Percentiles rank a stretch among this genome's conserved stretches.
phyloP scores from a whole-genome alignment of 2,113 vertebrate species.

The Pantherophis guttatus region DNA sequence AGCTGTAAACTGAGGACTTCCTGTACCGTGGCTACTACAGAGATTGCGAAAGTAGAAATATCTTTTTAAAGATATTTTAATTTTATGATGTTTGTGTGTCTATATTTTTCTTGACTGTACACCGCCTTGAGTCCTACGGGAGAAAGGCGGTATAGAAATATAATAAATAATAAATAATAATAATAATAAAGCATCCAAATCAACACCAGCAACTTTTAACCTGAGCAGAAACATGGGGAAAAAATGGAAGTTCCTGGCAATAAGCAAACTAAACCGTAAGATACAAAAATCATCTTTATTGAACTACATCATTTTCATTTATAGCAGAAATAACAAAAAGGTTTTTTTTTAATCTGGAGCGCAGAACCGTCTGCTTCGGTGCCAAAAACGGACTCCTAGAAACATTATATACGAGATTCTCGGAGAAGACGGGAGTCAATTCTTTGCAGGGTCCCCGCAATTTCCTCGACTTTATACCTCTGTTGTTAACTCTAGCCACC shows the following conservation, averaged over 20 bases:
- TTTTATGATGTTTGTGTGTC: too few relatives aligned
- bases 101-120: too few relatives aligned
- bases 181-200: too few relatives aligned
- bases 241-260: slow-evolving; percentile 6
- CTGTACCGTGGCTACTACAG: neutral
- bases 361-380: slow-evolving; percentile 26
- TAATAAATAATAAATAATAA: too few relatives aligned
- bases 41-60: neutral
- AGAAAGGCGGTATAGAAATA: too few relatives aligned
- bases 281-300: slow-evolving; percentile 77
- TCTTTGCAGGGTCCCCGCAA: slow-evolving; percentile 23
- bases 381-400: neutral
- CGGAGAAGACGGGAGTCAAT: slow-evolving; percentile 16
- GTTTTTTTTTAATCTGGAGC: slow-evolving; percentile 12
- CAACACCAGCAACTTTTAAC: neutral
- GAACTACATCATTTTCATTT: slow-evolving; percentile 59
- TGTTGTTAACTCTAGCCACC: neutral
- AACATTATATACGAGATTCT: slow-evolving; percentile 8
- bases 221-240: neutral
- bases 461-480: slow-evolving; percentile 15
- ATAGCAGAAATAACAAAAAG: slow-evolving; percentile 66
- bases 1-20: too few relatives aligned
- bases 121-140: too few relatives aligned
- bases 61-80: too few relatives aligned
- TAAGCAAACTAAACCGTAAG: slow-evolving; percentile 32